Base-by-base conservation (phyloP, 2,888 invertebrate genomes). In the Teinopalpus imperialis region DNA sequence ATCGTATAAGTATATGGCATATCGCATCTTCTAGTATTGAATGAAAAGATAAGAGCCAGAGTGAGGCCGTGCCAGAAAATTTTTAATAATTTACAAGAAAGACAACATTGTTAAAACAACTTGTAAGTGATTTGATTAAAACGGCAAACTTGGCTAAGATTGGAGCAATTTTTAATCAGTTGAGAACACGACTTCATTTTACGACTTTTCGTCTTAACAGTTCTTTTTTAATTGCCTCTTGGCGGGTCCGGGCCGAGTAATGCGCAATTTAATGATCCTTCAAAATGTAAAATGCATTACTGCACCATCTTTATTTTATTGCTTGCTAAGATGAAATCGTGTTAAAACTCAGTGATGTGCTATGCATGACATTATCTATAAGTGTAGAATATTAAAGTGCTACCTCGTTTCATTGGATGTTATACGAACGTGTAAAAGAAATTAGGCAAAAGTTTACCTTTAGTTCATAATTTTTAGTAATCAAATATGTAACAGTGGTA, bases 271-370 rank as follows among this genome's bases (percentile, higher is more conserved):
- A 85, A 87, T 81, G 83, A 85, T 79, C 75, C 81, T 81, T 82
- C 76, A 85, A 83, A 82, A 83, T 82, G 81, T 85, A 74, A 82
- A 82, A 81, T 81, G 83, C 82, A 86, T 81, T 82, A 81, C 74
- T 81, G 81, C 82, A 78, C 71, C 75, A 78, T 80, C 76, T 82
- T 81, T 74, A 74, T 77, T 80, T 81, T 74, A 81, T 67, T 69
- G 69, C 67, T 65, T 51, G 59, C 60, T 60, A 59, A 68, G 63
- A 72, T 69, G 67, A 68, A 69, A 74, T 69, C 66, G 59, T 57
- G 54, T 55, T 53, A 52, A 45, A 51, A 63, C 52, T 54, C 53
- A 48, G 54, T 52, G 54, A 51, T 56, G 57, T 59, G 58, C 51
- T 56, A 51, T 54, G 57, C 56, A 59, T 59, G 42, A 49, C 56